Base-by-base conservation (phyloP, 2,888 invertebrate genomes). In the Monopis laevigella region DNA sequence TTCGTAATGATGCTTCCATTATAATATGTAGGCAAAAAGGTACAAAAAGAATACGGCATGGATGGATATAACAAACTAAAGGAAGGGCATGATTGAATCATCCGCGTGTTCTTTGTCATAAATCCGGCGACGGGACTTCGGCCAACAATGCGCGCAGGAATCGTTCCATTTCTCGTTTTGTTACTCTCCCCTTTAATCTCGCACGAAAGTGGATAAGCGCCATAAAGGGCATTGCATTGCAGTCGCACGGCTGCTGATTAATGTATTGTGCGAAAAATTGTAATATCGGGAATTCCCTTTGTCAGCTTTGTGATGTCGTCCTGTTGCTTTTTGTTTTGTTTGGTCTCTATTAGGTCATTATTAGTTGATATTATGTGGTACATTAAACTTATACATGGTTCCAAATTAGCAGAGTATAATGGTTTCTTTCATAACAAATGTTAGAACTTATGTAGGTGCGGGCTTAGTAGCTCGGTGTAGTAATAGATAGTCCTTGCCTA, bases 101-200 rank as follows among this genome's bases (percentile, higher is more conserved):
- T 75, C 74, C 74, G 59, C 65, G 68, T 63, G 72, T 72, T 75
- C 78, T 78, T 78, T 80, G 78, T 78, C 78, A 78, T 80, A 78
- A 78, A 75, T 77, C 77, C 77, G 73, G 71, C 74, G 70, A 71
- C 75, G 74, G 73, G 65, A 18, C 69, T 59, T 65, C 65, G 58
- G 63, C 73, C 69, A 70, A 80, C 78, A 80, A 78, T 80, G 69
- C 75, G 71, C 68, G 65, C 73, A 72, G 73, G 77, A 78, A 78
- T 78, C 74, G 78, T 75, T 78, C 66, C 75, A 78, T 78, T 78
- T 77, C 78, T 77, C 78, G 77, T 78, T 80, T 80, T 80, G 78
- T 71, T 78, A 74, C 70, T 65, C 67, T 71, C 74, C 74, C 73
- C 75, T 78, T 77, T 78, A 80, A 78, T 78, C 78, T 77, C 69